Percentiles rank a stretch among this genome's conserved stretches.
Evolutionary conservation across 2,797 vertebrate species (phyloP).

Genomic region (Furcifer pardalis): DNA sequence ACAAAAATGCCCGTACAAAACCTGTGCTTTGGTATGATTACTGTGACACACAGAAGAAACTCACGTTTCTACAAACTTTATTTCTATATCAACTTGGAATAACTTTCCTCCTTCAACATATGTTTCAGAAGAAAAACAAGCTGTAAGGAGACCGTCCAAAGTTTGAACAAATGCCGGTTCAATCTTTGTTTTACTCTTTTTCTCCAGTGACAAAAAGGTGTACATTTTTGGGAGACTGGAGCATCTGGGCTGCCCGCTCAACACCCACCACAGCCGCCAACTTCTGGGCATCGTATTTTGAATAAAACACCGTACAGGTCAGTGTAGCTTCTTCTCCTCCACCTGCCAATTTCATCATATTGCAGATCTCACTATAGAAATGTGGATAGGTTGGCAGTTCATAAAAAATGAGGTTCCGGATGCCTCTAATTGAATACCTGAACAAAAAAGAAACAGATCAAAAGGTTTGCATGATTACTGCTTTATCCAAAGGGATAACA

Average conservation of each 20-base stretch:
- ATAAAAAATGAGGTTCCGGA: constrained; percentile 93
- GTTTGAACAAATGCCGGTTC: constrained; percentile 1
- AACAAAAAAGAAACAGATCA: neutral
- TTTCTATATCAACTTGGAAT: constrained; percentile 24
- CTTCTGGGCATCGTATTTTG: constrained; percentile 89
- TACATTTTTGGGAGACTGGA: constrained; percentile 87
- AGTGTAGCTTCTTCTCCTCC: constrained; percentile 83
- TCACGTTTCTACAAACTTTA: neutral
- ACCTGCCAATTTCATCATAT: constrained; percentile 86
- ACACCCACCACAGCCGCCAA: constrained; percentile 87
- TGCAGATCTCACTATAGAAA: constrained; percentile 96
- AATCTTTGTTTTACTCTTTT: constrained; percentile 60
- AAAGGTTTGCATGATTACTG: neutral
- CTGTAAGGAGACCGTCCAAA: constrained; percentile 25
- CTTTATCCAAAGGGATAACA: neutral
- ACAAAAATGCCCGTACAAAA: neutral
- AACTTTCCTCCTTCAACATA: neutral
- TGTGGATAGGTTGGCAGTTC: constrained; percentile 91
- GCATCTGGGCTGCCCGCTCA: constrained; percentile 90
- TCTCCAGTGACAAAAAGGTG: constrained; percentile 95
- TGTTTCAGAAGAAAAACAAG: constrained; percentile 28
- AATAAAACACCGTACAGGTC: constrained; percentile 93
- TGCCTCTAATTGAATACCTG: constrained; percentile 91
- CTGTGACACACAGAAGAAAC: neutral
- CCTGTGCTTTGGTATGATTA: neutral